Percentiles rank a stretch among this genome's conserved stretches.
phyloP scores from a whole-genome alignment of 2,113 vertebrate species.

The Falco punctatus region DNA sequence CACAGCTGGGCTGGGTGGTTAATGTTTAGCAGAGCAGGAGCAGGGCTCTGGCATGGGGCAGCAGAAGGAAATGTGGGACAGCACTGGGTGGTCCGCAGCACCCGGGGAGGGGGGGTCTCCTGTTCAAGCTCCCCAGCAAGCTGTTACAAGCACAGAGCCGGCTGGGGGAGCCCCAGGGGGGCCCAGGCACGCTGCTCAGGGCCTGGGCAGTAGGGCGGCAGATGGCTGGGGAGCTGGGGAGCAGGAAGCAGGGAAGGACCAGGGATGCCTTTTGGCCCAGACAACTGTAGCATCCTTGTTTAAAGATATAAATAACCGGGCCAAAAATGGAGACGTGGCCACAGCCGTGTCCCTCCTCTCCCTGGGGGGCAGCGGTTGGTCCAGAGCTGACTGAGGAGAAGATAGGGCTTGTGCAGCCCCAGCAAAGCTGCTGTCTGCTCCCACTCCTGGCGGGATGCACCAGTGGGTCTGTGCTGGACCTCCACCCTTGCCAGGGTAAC shows the following conservation, averaged over 20 bases:
- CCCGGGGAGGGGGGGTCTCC: background rate
- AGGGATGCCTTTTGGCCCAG: background rate
- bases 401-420: background rate
- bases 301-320: conserved; percentile 29
- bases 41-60: accelerated
- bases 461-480: background rate
- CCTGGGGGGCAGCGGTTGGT: accelerated
- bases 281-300: conserved; percentile 44
- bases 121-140: background rate
- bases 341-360: background rate
- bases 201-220: background rate
- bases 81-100: accelerated
- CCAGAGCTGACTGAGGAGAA: background rate
- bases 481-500: background rate
- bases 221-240: conserved; percentile 59
- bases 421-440: background rate
- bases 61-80: background rate
- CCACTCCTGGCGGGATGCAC: accelerated
- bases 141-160: accelerated
- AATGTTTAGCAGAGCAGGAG: background rate
- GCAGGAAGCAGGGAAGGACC: background rate
- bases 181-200: background rate
- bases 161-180: background rate
- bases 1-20: accelerated
- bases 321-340: background rate